Conservation (phyloP, 2,113 vertebrate species). For the Coracopsis vasa region DNA sequence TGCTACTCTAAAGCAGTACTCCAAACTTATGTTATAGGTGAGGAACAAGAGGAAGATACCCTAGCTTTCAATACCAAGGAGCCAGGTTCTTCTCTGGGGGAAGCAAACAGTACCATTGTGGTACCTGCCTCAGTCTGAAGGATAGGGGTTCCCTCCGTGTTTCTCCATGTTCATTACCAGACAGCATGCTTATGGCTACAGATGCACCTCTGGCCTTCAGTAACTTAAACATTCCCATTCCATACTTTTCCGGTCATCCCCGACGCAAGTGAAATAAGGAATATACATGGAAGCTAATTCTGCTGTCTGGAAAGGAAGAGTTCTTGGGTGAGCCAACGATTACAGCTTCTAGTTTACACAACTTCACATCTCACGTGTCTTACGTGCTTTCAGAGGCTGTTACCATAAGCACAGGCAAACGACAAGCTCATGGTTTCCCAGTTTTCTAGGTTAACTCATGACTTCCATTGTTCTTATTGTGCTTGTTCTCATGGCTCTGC, state of each 20-base stretch:
- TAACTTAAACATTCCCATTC: not conserved
- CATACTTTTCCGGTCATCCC: not conserved
- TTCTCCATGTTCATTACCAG: not conserved
- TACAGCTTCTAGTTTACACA: not conserved
- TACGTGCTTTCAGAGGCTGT: not conserved
- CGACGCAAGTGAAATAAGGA: not conserved
- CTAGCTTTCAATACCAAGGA: not conserved
- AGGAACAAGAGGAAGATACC: not conserved
- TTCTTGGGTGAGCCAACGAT: not conserved
- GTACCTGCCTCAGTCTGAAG: not conserved
- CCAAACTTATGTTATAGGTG: not conserved
- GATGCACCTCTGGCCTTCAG: not conserved
- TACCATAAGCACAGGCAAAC: not conserved
- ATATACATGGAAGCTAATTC: not conserved
- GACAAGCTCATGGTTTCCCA: not conserved
- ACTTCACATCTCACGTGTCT: not conserved
- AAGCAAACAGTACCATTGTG: not conserved
- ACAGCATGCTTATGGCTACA: not conserved
- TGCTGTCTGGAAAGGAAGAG: not conserved
- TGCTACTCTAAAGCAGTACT: not conserved
- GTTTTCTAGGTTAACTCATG: not conserved
- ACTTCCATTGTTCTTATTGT: not conserved
- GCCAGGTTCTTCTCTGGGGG: not conserved
- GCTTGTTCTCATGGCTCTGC: not conserved
- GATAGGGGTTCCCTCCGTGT: not conserved